Percentiles rank a stretch among this genome's conserved stretches.
Evolutionary conservation across 2,888 invertebrate genomes (phyloP).

Genomic region (Psococerastis gibbosa): DNA sequence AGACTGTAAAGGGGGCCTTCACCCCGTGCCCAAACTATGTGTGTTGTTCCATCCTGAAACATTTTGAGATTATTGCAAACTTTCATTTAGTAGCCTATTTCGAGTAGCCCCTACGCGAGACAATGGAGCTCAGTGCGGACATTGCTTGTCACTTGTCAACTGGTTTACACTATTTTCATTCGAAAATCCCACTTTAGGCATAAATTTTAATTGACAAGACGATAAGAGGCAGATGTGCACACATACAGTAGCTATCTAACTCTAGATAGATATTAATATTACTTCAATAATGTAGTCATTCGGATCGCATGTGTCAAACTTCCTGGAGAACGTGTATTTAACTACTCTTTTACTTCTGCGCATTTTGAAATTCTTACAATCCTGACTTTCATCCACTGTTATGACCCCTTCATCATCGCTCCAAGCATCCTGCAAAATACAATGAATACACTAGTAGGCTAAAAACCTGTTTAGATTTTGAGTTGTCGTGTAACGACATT

Average conservation of each 20-base stretch:
- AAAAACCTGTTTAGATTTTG: too few species aligned
- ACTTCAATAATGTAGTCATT: constrained; percentile 57
- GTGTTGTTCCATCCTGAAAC: constrained; percentile 68
- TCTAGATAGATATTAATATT: too few species aligned
- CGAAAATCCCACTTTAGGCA: too few species aligned
- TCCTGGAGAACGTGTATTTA: constrained; percentile 53
- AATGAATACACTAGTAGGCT: too few species aligned
- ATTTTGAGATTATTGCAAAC: constrained; percentile 13
- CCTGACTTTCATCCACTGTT: constrained; percentile 47
- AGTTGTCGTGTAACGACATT: too few species aligned
- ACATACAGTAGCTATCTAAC: too few species aligned
- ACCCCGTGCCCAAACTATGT: constrained; percentile 69
- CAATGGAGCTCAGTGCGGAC: too few species aligned
- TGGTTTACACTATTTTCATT: too few species aligned
- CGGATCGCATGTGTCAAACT: constrained; percentile 70
- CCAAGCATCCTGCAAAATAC: constrained; percentile 48
- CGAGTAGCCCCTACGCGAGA: too few species aligned
- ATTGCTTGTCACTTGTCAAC: too few species aligned
- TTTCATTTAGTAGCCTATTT: neutral
- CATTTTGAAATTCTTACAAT: constrained; percentile 42
- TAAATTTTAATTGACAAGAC: too few species aligned
- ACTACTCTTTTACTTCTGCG: constrained; percentile 32
- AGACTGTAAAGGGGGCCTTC: constrained; percentile 48
- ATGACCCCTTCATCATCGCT: constrained; percentile 46
- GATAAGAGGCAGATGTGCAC: too few species aligned